Evolutionary conservation across 92 coral and sea anemone species (phyloP), one percentile per base, ranked within the genome.

Genomic region (Nematostella vectensis): DNA sequence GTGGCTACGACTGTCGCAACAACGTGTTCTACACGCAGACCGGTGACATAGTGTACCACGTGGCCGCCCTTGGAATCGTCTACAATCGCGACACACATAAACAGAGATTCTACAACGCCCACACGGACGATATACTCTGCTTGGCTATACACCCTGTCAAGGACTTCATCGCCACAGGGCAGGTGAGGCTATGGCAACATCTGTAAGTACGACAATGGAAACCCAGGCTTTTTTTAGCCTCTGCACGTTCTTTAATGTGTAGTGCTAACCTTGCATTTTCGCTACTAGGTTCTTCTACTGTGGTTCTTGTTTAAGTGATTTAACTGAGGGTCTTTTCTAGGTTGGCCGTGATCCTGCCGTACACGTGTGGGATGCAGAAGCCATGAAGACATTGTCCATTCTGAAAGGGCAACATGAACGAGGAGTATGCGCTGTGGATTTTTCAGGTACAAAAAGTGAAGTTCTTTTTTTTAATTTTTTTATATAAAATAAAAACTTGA

Each of bases 371-470:
- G 98, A 91, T 63, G 93, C 98, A 24, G 88, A 74, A 51, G 82
- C 66, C 40, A 70, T 87, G 87, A 80, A 80, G 27, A 87, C 96
- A 18, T 47, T 91, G 31, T 87, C 98, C 26, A 73, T 87, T 3
- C 77, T 91, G 3, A 91, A 89, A 54, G 96, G 98, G 13, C 96
- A 91, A 29, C 98, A 86, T 38, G 76, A 82, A 59, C 74, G 98
- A 54, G 98, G 97, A 3, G 87, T 91, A 20, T 91, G 98, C 66
- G 95, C 98, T n/a, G 91, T 89, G 13, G 97, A 89, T 68, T 89
- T 89, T 63, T 89, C 97, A 69, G 95, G 96, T 89, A 48, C 27
- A 3, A 25, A 29, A n/a, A n/a, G n/a, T n/a, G n/a, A n/a, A n/a
- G n/a, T n/a, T n/a, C n/a, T n/a, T n/a, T n/a, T n/a, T 23, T 10